These are phyloP conservation scores for Halcyon smyrnensis DNA, from an alignment of 2,797 vertebrate genomes.

Conservation along the genomic window DNA sequence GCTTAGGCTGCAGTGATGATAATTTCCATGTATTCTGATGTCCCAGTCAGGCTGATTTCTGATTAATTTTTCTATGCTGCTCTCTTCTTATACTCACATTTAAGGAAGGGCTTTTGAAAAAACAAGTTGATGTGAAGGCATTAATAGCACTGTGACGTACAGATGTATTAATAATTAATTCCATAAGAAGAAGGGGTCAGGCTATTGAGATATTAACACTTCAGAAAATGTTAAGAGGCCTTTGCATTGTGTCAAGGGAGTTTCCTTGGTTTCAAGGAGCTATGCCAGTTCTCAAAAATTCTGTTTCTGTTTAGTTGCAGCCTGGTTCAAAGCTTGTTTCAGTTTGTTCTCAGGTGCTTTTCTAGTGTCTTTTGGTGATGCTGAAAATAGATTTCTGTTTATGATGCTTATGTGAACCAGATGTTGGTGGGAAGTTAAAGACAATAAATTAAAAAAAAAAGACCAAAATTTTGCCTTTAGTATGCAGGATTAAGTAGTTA, in stretches of 20 bases:
- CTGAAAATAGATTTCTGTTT: neutral
- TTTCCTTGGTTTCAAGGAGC: neutral
- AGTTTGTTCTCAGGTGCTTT: neutral
- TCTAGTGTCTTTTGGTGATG: neutral
- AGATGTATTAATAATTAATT: neutral
- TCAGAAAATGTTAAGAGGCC: neutral
- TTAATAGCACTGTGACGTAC: neutral
- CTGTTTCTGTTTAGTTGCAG: neutral
- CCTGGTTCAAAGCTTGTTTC: neutral
- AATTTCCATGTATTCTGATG: neutral
- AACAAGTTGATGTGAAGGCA: neutral
- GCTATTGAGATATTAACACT: neutral
- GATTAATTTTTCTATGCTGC: neutral
- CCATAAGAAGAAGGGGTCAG: neutral
- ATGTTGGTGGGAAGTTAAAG: neutral
- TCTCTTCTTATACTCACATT: rapidly evolving
- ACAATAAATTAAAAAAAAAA: neutral
- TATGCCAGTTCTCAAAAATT: neutral
- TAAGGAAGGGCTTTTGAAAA: neutral
- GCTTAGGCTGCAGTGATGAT: no score
- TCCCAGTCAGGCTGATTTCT: neutral
- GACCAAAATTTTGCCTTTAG: neutral
- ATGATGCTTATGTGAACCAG: neutral
- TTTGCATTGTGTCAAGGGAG: neutral
- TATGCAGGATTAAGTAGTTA: rapidly evolving